Percentiles rank a stretch among this genome's conserved stretches.
These are phyloP conservation scores for Hydropsyche tenuis DNA, from an alignment of 1,140 invertebrate species.

Conservation along the genomic window DNA sequence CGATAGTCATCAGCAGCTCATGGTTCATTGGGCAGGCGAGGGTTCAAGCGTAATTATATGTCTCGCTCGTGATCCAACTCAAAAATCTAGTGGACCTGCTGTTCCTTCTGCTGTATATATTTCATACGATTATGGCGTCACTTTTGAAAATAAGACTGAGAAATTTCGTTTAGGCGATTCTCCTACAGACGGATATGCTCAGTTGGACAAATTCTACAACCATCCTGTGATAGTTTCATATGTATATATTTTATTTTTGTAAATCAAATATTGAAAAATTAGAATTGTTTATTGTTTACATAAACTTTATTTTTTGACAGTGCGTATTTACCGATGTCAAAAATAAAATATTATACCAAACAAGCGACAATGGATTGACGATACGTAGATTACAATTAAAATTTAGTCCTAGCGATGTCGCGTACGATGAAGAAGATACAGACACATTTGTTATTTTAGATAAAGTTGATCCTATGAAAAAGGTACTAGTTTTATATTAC, in stretches of 20 bases:
- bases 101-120: constrained; percentile 79
- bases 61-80: constrained; percentile 74
- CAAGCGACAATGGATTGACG: constrained; percentile 72
- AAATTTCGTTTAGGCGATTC: constrained; percentile 66
- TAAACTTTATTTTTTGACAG: constrained; percentile 63
- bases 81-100: constrained; percentile 51
- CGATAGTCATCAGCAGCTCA: constrained; percentile 85
- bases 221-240: constrained; percentile 67
- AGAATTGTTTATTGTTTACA: background rate
- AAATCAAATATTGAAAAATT: background rate
- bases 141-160: constrained; percentile 77
- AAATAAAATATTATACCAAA: constrained; percentile 80
- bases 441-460: constrained; percentile 72
- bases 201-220: constrained; percentile 83
- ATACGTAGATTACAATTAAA: constrained; percentile 67
- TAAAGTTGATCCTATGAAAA: constrained; percentile 70
- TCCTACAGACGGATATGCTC: constrained; percentile 66
- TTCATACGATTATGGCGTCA: constrained; percentile 85
- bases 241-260: constrained; percentile 34
- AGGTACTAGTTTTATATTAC: too few relatives aligned
- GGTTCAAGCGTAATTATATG: constrained; percentile 86
- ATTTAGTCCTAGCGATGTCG: constrained; percentile 80
- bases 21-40: constrained; percentile 90
- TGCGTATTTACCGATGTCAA: constrained; percentile 83
- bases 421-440: constrained; percentile 73